phyloP scores from a whole-genome alignment of 2,888 invertebrate species.

The Apodemia mormo region DNA sequence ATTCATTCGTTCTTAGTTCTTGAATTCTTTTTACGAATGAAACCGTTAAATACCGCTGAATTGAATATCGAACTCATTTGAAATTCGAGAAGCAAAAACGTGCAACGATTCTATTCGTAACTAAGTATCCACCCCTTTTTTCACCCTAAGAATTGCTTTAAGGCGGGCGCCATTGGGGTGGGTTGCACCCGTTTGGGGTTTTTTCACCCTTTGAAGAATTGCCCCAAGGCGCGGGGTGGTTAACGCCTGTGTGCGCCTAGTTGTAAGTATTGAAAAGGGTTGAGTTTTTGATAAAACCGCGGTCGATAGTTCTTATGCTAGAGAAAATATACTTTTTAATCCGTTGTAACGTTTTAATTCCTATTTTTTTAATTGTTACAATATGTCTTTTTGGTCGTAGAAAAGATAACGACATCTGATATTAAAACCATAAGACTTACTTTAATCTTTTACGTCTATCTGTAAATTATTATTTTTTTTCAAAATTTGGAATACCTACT shows the following conservation, averaged over 20 bases:
- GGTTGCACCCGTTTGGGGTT: slow-evolving; percentile 54
- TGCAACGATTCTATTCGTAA: slow-evolving; percentile 62
- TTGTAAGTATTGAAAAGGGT: slow-evolving; percentile 76
- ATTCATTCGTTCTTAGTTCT: background rate
- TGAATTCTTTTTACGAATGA: background rate
- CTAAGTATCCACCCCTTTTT: slow-evolving; percentile 80
- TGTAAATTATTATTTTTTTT: too few species aligned
- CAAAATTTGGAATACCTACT: too few species aligned
- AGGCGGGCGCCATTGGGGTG: slow-evolving; percentile 64
- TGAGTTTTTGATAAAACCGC: slow-evolving; percentile 57
- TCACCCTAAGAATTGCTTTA: slow-evolving; percentile 77
- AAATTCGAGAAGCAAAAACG: slow-evolving; percentile 56
- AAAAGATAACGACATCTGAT: too few species aligned
- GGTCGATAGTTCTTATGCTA: slow-evolving; percentile 5
- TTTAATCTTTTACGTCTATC: too few species aligned
- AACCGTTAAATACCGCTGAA: slow-evolving; percentile 3
- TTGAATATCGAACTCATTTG: slow-evolving; percentile 34
- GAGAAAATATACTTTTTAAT: background rate
- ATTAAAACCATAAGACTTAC: too few species aligned
- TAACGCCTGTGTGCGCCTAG: slow-evolving; percentile 58
- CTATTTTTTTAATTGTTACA: too few species aligned
- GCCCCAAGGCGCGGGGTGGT: slow-evolving; percentile 71
- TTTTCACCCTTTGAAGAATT: slow-evolving; percentile 82
- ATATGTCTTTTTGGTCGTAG: too few species aligned
- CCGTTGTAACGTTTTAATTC: too few species aligned